Evolutionary conservation across 2,797 vertebrate genomes (phyloP), one percentile per base, ranked within the genome.

Genomic region (Crenichthys baileyi): DNA sequence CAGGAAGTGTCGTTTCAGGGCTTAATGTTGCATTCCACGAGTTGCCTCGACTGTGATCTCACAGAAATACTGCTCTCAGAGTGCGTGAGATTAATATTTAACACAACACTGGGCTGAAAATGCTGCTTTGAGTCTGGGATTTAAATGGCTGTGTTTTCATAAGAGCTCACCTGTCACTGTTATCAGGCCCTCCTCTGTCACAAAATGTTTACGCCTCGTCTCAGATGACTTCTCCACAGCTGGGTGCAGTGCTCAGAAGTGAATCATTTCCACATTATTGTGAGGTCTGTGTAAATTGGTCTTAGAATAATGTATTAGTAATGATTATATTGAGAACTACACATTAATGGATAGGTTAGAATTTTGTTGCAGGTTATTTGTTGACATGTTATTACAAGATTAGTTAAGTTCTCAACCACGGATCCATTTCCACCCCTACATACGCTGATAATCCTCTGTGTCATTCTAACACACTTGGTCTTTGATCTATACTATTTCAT

Each of bases 21-120:
- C 86, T 92, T 90, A 90, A 79, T 73, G 83, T 86, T 83, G 90
- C 91, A 92, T 93, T 93, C 92, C 93, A 79, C 83, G 67, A 78
- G 90, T 87, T 82, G 88, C 85, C 84, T 89, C 72, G 68, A 84
- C 88, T 91, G 88, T 87, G 88, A 92, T 90, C 85, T 93, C 81
- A 82, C 78, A 94, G 92, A 93, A 94, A 94, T 94, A 91, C 86
- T 87, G 86, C 77, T 88, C 88, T 81, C 80, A 89, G 88, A 88
- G 85, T 90, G 88, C 83, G 79, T 79, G 82, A 86, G 93, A 94
- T 94, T 92, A 95, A 95, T 95, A 92, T 93, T 94, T 95, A 94
- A 95, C 93, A 89, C 87, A 83, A 84, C 85, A 77, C 79, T 55
- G 74, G 11, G 82, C 71, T 84, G 77, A 83, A 89, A 93, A 87